Evolutionary conservation across 2,888 invertebrate species (phyloP).

Genomic region (Noctua pronuba): DNA sequence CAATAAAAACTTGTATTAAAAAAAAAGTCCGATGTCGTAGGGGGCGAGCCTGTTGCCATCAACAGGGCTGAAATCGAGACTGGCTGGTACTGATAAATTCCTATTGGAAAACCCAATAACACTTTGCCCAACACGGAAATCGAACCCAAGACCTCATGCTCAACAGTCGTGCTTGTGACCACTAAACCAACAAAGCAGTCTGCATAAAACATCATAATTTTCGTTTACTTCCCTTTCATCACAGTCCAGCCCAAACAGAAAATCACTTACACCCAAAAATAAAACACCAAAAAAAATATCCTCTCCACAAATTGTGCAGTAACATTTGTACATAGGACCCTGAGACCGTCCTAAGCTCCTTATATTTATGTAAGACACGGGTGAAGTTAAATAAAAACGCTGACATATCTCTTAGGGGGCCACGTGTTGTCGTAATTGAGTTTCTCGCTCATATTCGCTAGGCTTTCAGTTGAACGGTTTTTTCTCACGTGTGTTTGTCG

Average conservation of each 20-base stretch:
- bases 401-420: constrained; percentile 60
- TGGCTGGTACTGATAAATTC: not conserved
- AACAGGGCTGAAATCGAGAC: no score
- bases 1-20: no score
- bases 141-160: not conserved
- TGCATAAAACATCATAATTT: not conserved
- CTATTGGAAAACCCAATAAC: not conserved
- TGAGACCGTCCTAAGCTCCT: constrained; percentile 44
- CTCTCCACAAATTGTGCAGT: constrained; percentile 46
- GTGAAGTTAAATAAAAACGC: constrained; percentile 64
- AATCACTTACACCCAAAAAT: constrained; percentile 33
- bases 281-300: constrained; percentile 37
- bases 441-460: constrained; percentile 54
- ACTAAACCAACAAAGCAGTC: not conserved
- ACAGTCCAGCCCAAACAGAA: not conserved
- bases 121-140: not conserved
- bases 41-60: not conserved
- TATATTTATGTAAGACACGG: constrained; percentile 60
- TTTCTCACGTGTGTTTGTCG: constrained; percentile 44
- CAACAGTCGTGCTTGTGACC: not conserved
- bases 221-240: not conserved
- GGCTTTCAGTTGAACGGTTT: constrained; percentile 46
- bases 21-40: not conserved
- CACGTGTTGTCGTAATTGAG: constrained; percentile 63
- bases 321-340: constrained; percentile 38